Base-by-base conservation (phyloP, 2,888 invertebrate species). In the Nemotelus nigrinus region DNA sequence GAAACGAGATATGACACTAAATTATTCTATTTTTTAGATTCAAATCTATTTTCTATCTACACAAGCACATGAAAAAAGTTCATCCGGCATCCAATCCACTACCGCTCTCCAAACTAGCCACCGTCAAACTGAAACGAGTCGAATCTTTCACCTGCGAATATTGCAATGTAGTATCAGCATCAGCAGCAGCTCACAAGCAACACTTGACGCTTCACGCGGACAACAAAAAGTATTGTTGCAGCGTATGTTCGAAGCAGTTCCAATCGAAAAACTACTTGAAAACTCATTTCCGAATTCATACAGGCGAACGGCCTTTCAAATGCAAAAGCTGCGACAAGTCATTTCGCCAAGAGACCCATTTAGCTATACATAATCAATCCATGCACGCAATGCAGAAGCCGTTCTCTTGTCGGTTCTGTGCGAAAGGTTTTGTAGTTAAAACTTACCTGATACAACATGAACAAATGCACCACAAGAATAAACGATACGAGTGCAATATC, bases 391-490 rank as follows among this genome's bases (percentile, higher is more conserved):
- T 8, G 45, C 45, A 64, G n/a, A 44, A 41, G 10, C 64, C 8
- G 8, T 64, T 44, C 45, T 3, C 7, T 6, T 44, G 44, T 2
- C 44, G 45, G 25, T 41, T 63, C 8, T 25, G n/a, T 10, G 50
- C 50, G 50, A 6, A 50, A 7, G 50, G 50, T 50, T 50, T 50
- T 50, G 50, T 10, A 76, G 55, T 81, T 10, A 78, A 78, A 65
- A 25, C 25, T 25, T 25, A 25, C 25, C 25, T 25, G 25, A 25
- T 25, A 25, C 80, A 78, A 5, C 81, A 81, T 47, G 71, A 76
- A 68, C 45, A 80, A 47, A 75, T 80, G 53, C 82, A 82, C 72
- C 78, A 79, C 44, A 81, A 82, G 6, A 80, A 81, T 76, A 80
- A 80, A 3, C 82, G 81, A 1, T 81, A 80, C 70, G 72, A 80